Base-by-base conservation (phyloP, 2,888 invertebrate genomes). In the Drosophila mimica region DNA sequence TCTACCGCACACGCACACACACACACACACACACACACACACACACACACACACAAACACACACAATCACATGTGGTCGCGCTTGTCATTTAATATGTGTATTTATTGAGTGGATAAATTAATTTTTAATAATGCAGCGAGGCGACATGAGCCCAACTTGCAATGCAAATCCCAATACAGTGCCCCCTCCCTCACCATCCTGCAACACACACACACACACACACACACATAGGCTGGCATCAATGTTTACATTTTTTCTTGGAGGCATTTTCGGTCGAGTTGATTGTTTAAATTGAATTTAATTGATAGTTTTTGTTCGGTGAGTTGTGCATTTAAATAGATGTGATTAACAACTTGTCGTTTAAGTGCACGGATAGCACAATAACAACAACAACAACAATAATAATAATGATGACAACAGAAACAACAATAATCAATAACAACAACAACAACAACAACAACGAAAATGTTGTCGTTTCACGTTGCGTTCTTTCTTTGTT, bases 161-260 rank as follows among this genome's bases (percentile, higher is more conserved):
- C 48, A 28, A 20, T 28, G 31, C 20, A 31, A 15, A 28, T 51
- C 52, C 36, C 30, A 15, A 46, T 20, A 8, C 25, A 25, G 25
- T 11, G 40, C 20, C 2, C 9, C 8, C 13, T 51, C 25, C 17
- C 13, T 4, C 36, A 5, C 11, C 38, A 13, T 11, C 20, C 33
- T 51, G 31, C 11, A 43, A 13, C 11, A n/a, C 8, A n/a, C n/a
- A 43, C 9, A 40, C 40, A 11, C 11, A 40, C 5, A 43, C 11
- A 43, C n/a, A 20, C n/a, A 9, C n/a, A 40, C 5, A 43, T n/a
- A n/a, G 30, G 9, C 20, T 52, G 57, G 33, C 65, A 63, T 43
- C 38, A 61, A 60, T 89, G 77, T 86, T 86, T 86, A 86, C 85
- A 81, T 86, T 87, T 89, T 86, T 86, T 63, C 67, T 87, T 63